A percentile compares a stretch with the other conserved stretches of the same genome.
Conservation (phyloP, 2,888 invertebrate genomes). For the Eupithecia insigniata region DNA sequence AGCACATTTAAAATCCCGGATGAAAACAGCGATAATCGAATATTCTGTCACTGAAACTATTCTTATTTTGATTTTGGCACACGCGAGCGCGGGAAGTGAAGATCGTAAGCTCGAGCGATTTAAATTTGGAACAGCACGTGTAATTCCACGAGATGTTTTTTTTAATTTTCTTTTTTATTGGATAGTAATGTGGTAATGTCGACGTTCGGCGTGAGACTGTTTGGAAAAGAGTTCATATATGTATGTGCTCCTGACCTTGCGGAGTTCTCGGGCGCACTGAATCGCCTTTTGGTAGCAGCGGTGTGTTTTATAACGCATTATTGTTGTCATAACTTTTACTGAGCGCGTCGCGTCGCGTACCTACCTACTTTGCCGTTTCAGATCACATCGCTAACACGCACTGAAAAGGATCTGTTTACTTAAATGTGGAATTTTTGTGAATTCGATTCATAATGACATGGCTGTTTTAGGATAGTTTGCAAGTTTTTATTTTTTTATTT, state of each 20-base stretch:
- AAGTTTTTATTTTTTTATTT: background rate
- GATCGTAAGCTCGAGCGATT: constrained; percentile 52
- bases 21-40: constrained; percentile 30
- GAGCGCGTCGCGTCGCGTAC: constrained; percentile 37
- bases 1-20: constrained; percentile 21
- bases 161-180: constrained; percentile 47
- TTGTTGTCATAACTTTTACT: constrained; percentile 80
- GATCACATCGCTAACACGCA: constrained; percentile 12
- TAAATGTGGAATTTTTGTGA: constrained; percentile 7
- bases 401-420: constrained; percentile 15
- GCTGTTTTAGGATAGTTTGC: background rate
- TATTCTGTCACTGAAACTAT: constrained; percentile 46
- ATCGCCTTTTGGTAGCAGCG: constrained; percentile 71
- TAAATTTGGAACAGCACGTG: constrained; percentile 68
- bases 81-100: constrained; percentile 54
- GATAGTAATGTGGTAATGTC: constrained; percentile 55
- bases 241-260: constrained; percentile 80
- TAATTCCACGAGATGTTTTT: constrained; percentile 42
- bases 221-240: constrained; percentile 69
- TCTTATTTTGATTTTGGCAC: constrained; percentile 38
- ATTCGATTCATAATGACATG: background rate
- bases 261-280: constrained; percentile 72
- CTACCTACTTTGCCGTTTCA: constrained; percentile 10
- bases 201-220: constrained; percentile 70
- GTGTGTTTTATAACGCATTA: constrained; percentile 79